These are phyloP conservation scores for Galago senegalensis DNA, from an alignment of 2,797 vertebrate genomes.

Conservation along the genomic window DNA sequence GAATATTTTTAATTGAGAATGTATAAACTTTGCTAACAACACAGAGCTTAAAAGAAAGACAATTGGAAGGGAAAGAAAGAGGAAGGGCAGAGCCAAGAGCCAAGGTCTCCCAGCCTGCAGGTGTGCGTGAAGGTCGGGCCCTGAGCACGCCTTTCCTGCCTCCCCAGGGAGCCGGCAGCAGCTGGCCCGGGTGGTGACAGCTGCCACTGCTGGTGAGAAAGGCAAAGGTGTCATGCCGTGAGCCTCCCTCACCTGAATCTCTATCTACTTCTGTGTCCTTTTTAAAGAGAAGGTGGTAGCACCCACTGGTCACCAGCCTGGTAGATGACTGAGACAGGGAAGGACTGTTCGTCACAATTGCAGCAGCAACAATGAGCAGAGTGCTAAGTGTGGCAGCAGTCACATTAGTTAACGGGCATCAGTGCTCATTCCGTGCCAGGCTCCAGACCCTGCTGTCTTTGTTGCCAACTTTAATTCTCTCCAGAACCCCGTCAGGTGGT, in stretches of 20 bases:
- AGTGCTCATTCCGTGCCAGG: background rate
- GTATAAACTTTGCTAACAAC: background rate
- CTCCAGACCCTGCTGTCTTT: too few species aligned
- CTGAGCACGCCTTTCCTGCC: background rate
- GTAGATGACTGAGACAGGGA: accelerated
- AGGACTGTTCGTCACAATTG: background rate
- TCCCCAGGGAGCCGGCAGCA: accelerated
- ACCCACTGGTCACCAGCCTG: accelerated
- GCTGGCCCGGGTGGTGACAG: accelerated
- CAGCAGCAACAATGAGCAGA: background rate
- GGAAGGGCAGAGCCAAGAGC: background rate
- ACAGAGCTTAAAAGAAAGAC: background rate
- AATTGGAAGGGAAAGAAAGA: background rate
- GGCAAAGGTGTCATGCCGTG: accelerated
- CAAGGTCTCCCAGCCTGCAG: too few species aligned
- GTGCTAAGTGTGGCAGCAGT: background rate
- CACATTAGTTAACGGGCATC: accelerated
- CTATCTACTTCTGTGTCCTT: background rate
- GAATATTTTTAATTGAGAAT: background rate
- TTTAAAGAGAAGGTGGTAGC: background rate
- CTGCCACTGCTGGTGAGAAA: background rate
- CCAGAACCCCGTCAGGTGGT: background rate
- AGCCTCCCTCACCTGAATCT: background rate
- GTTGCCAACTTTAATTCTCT: background rate
- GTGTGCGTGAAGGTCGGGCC: accelerated